Evolutionary conservation across 2,888 invertebrate species (phyloP), one percentile per base, ranked within the genome.

Genomic region (Amphiduros pacificus): DNA sequence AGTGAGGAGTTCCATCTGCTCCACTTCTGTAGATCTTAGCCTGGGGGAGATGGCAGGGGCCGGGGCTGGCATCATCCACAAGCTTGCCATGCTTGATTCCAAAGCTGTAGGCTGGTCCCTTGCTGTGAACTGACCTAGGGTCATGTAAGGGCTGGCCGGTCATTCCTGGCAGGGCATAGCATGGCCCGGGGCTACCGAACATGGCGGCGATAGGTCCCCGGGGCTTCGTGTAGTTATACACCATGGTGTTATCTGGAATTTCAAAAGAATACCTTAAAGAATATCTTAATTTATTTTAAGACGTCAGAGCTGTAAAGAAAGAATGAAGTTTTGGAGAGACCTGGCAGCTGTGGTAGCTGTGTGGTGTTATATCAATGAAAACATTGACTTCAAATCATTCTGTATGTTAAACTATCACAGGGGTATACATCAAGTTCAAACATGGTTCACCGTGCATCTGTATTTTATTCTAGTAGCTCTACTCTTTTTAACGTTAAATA

Each of bases 171-270:
- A 75, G 67, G 11, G 52, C 61, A 58, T 75, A 76, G 54, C 69
- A 67, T 1, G 75, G 75, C n/a, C 75, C 75, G 2, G 75, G 75
- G 54, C 75, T 70, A 28, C 63, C 61, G 63, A 69, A 71, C 74
- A 69, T 70, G 36, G 75, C 75, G 44, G 73, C 71, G 17, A 75
- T 71, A 20, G 75, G 75, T 3, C 67, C 69, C 11, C 75, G 51
- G 11, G 75, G 74, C 29, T 64, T 64, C 20, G 72, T 74, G 65
- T 73, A 73, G 22, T 68, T 62, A 61, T 70, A 72, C 24, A 68
- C 67, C 69, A 73, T 71, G 5, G 20, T 44, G 44, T 17, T 44
- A 20, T 11, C 17, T 36, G 36, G 17, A 36, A 36, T n/a, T n/a
- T n/a, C n/a, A n/a, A n/a, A n/a, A n/a, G n/a, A n/a, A n/a, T n/a